Base-by-base conservation (phyloP, 2,113 vertebrate genomes). In the Cyphomyrus plagiostoma region DNA sequence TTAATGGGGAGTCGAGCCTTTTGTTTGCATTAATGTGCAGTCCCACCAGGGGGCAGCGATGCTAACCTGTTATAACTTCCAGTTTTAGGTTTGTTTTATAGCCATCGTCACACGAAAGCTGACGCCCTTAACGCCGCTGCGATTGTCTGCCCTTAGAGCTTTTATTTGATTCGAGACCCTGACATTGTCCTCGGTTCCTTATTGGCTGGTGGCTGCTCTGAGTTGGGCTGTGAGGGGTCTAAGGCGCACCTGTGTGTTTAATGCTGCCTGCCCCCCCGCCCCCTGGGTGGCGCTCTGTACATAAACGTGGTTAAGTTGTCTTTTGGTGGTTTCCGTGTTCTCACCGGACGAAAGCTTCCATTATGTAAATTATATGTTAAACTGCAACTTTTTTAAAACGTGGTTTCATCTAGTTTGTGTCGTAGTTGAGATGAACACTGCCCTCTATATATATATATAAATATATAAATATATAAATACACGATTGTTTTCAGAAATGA, bases 261-360 rank as follows among this genome's bases (percentile, higher is more conserved):
- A 74, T 70, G 19, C 42, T 3, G 46, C 39, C 49, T 45, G 58
- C 50, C 50, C 90, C 90, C n/a, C 58, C 7, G n/a, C 62, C 91
- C 90, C 62, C 62, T 13, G 39, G 11, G 23, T 13, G 35, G 66
- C 4, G 70, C 87, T 70, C 80, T 90, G 83, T 88, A 92, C 88
- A 92, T 90, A 89, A 92, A 91, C 90, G 91, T 95, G 95, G 94
- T 96, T 96, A 94, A 96, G 96, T 97, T 97, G 96, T 97, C 95
- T 95, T 97, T 97, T 95, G 93, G 94, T 95, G 13, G 92, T 92
- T 88, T 83, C 88, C 91, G 92, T 87, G 90, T 93, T 90, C 82
- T 62, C 42, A 53, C 45, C 89, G 92, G 92, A 86, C 92, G 89
- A 90, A 92, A 92, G 89, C 93, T 91, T 91, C 93, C 95, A 94